Evolutionary conservation across 2,888 invertebrate genomes (phyloP), one percentile per base, ranked within the genome.

Genomic region (Prosopocoilus inquinatus): DNA sequence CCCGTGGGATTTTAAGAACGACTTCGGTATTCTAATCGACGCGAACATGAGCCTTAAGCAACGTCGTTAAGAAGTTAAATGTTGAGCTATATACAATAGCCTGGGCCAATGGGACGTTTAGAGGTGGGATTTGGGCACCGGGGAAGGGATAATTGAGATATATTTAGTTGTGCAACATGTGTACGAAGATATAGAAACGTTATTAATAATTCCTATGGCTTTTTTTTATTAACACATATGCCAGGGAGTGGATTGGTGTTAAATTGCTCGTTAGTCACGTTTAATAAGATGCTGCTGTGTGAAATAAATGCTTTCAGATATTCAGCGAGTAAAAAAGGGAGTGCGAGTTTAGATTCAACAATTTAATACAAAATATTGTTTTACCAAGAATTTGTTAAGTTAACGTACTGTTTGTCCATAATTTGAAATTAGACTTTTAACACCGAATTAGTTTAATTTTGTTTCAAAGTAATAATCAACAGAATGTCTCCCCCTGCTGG

Each of bases 61-160:
- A 47, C 49, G 36, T 60, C 59, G 57, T 60, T 55, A 62, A 56
- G 52, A 57, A 47, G 57, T 54, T 59, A 53, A 58, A 50, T 53
- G 45, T 36, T 55, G 48, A 60, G 50, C 55, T 55, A 55, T 58
- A 55, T 59, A 44, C 50, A 51, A 43, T 60, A 58, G 52, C 57
- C 52, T 54, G 48, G 52, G 55, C 68, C 68, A 68, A 68, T 68
- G 53, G 49, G 49, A 58, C 50, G 44, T 47, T 45, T 48, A 56
- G 55, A 58, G 64, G 64, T 60, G 63, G 51, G 64, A 45, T 53
- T 55, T 50, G 35, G 33, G 36, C 15, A 20, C 15, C 8, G 34
- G 54, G 51, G 65, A 51, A 62, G 68, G 67, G 67, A 65, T 67
- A 66, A 69, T 70, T 69, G 64, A 70, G 67, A 67, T 70, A 69